phyloP scores from a whole-genome alignment of 2,113 vertebrate genomes.

The Chaenocephalus aceratus region DNA sequence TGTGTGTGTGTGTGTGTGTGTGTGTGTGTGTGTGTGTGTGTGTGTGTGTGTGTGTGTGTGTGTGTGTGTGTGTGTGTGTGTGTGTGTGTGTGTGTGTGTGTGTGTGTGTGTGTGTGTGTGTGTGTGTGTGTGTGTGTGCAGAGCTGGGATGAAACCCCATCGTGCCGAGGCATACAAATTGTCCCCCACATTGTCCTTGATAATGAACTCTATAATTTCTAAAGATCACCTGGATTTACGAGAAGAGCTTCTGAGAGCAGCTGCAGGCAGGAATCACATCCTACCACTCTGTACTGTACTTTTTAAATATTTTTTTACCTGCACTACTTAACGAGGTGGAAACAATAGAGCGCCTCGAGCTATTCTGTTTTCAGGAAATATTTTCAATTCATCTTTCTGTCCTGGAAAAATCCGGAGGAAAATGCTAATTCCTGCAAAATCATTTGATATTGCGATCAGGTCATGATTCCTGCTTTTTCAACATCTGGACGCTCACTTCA shows the following conservation, averaged over 20 bases:
- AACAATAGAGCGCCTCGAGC: slow-evolving; percentile 2
- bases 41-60: slow-evolving; percentile 6
- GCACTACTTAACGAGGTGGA: slow-evolving; percentile 30
- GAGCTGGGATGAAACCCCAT: slow-evolving; percentile 28
- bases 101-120: background rate
- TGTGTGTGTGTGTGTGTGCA: background rate
- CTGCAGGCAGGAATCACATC: slow-evolving; percentile 25
- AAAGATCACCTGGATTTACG: slow-evolving; percentile 62
- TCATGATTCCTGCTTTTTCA: slow-evolving; percentile 22
- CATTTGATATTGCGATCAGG: slow-evolving; percentile 9
- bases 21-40: slow-evolving; percentile 22
- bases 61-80: slow-evolving; percentile 16
- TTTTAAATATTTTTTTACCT: background rate
- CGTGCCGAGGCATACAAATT: slow-evolving; percentile 53
- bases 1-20: background rate
- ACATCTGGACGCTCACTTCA: background rate
- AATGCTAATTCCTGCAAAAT: slow-evolving; percentile 1
- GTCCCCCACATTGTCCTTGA: slow-evolving; percentile 54
- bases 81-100: slow-evolving; percentile 7
- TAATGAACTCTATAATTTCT: slow-evolving; percentile 69
- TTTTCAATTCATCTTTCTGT: slow-evolving; percentile 27
- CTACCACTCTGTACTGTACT: slow-evolving; percentile 26
- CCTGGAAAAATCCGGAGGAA: slow-evolving; percentile 7
- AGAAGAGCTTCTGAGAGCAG: slow-evolving; percentile 47
- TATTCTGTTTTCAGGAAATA: slow-evolving; percentile 12